Evolutionary conservation across 2,888 invertebrate genomes (phyloP), one percentile per base, ranked within the genome.

Genomic region (Euspilapteryx auroguttella): DNA sequence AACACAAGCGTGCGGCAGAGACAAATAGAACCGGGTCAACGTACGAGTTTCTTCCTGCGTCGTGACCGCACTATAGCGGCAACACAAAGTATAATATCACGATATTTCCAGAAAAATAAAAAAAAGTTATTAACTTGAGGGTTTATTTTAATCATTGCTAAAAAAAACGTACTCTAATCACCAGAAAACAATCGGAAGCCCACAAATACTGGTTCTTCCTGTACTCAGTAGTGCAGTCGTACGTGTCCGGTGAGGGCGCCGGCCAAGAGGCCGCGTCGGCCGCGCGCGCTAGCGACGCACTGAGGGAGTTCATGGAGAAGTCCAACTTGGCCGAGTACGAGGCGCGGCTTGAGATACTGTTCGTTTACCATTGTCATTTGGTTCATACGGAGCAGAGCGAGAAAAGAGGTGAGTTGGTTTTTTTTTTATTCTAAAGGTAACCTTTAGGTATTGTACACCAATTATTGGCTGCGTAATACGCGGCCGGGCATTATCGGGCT

Each of bases 181-280:
- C n/a, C 45, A 85, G 85, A 43, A 76, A 87, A 37, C 80, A 82
- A 47, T 68, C 80, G 0, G 81, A 83, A 34, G 82, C 87, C 0
- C 82, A 87, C 36, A 89, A 87, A 51, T 95, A 92, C 83, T 97
- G 95, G 94, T 90, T 94, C 63, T 86, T 89, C 54, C 58, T 96
- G 25, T 94, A 89, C 52, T 80, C 83, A 12, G 69, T 90, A 1
- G 59, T 88, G 21, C 79, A 83, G 26, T 80, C 83, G 21, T 87
- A 83, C 45, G 54, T 83, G 11, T 45, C 51, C 3, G 41, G 50
- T 3, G 47, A 52, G 21, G 51, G 53, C 13, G 47, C 55, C 32
- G 45, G 35, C 2, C 45, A 46, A 3, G 22, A 17, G 13, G 38
- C 40, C 1, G 40, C 49, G 1, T 34, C 50, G 3, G 37, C 58